Base-by-base conservation (phyloP, 2,113 vertebrate species). In the Lepus europaeus region DNA sequence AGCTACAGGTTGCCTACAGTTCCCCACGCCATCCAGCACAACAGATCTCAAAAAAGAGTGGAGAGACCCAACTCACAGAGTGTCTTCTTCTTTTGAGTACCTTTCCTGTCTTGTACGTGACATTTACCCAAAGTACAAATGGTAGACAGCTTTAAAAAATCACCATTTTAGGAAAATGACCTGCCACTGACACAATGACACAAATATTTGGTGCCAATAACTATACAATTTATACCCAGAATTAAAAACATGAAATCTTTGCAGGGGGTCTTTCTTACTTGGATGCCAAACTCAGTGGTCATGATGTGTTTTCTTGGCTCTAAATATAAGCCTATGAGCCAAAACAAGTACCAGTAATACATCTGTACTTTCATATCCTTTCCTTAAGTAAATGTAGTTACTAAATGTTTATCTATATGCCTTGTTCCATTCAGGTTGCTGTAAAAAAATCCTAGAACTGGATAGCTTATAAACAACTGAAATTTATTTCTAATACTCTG, bases 141-240 rank as follows among this genome's bases (percentile, higher is more conserved):
- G 39, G 8, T 6, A 83, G 56, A 89, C 3, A 39, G 9, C 6
- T 33, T 64, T 27, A 53, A 72, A 53, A 9, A 66, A 20, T 78
- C 70, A 91, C 83, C 31, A 76, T 61, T 89, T n/a, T 90, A 17
- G 79, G 70, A 49, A 64, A 81, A 84, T 31, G 36, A 94, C 51
- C 25, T 93, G 3, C 13, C 31, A 68, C 45, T 45, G 45, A 45
- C 53, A 29, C 61, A 86, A 91, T 59, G 61, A 90, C 8, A 73
- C 5, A 36, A 73, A 29, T 49, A 45, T 25, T 36, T 66, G 64
- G 20, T 59, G 19, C 31, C 68, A 89, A 81, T 8, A 0, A 2
- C 33, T 5, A 22, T 79, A 1, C 7, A n/a, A 10, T 23, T 49
- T 25, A 16, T 53, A 59, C 12, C 29, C n/a, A 84, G 16, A 81